A percentile compares a stretch with the other conserved stretches of the same genome.
Conservation (phyloP, 2,113 vertebrate genomes). For the Dissostichus mawsoni region DNA sequence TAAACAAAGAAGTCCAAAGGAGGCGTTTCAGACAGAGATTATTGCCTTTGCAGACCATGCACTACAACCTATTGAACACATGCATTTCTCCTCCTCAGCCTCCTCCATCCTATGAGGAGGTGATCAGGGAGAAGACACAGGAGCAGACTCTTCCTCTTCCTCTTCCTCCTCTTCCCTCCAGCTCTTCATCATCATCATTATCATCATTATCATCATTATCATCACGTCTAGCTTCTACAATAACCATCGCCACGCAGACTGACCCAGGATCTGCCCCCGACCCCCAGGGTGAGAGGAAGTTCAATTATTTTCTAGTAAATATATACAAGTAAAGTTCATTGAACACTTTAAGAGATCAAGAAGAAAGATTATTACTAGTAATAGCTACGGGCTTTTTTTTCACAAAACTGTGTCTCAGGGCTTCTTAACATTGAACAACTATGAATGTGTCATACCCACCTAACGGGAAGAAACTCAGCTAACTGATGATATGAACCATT, state of each 20-base stretch:
- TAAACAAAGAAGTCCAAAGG: background rate
- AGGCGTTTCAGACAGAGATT: background rate
- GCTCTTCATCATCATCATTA: background rate
- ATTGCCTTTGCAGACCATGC: too few species aligned
- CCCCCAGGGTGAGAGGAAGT: slow-evolving; percentile 20
- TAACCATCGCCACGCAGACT: slow-evolving; percentile 95
- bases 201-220: background rate
- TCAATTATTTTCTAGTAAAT: too few species aligned
- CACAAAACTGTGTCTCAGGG: too few species aligned
- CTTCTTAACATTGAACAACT: too few species aligned
- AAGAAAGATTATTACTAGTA: too few species aligned
- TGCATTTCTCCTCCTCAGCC: slow-evolving; percentile 78
- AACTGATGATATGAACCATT: too few species aligned
- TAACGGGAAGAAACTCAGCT: too few species aligned
- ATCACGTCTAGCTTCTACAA: slow-evolving; percentile 71
- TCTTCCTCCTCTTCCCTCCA: slow-evolving; percentile 63
- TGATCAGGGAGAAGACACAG: slow-evolving; percentile 96
- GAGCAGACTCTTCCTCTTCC: slow-evolving; percentile 83
- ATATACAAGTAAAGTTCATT: too few species aligned
- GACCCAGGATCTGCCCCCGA: slow-evolving; percentile 83
- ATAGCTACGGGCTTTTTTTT: too few species aligned
- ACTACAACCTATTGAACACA: too few species aligned
- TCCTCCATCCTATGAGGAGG: slow-evolving; percentile 97
- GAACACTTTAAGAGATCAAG: too few species aligned
- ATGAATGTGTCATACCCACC: too few species aligned